Evolutionary conservation across 1,140 invertebrate genomes (phyloP), one percentile per base, ranked within the genome.

Genomic region (Portunus trituberculatus): DNA sequence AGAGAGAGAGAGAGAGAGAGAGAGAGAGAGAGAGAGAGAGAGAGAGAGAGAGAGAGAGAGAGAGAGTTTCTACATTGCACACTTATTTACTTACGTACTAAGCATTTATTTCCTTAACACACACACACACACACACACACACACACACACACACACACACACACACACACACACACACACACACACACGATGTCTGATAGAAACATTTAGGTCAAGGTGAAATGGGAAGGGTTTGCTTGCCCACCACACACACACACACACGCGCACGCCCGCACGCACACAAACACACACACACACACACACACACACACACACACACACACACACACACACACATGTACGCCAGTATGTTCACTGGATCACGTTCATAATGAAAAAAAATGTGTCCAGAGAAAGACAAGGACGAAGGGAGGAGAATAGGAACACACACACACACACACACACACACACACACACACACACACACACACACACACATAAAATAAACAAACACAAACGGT

Each of bases 251-350:
- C 52, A 12, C 16, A 59, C 16, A 28, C 39, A 91, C 39, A 52
- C 90, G 52, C 90, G 52, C 83, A 86, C 83, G 16, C 83, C 4
- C 83, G 45, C 87, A 82, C 52, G 28, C 91, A 28, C 39, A 91
- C 39, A 52, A 45, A 91, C 90, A 91, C 39, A 52, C 90, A 91
- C 90, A 91, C 83, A 86, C 83, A 39, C 83, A 86, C 83, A 89
- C 87, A 82, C 52, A 59, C 91, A 28, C 39, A 91, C 39, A 52
- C 90, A 91, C 90, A 91, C 83, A 86, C 83, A 39, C 83, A 86
- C 83, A 89, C 87, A 82, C 52, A 59, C 91, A 92, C n/a, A 76
- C 91, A 14, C 7, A 29, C 67, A 92, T 25, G 32, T 48, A 91
- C 4, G 29, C 31, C 28, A 1, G 52, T 59, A 59, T 59, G 52